Percentiles rank a stretch among this genome's conserved stretches.
phyloP scores from a whole-genome alignment of 1,140 invertebrate species.

The Drosophila pectinifera region DNA sequence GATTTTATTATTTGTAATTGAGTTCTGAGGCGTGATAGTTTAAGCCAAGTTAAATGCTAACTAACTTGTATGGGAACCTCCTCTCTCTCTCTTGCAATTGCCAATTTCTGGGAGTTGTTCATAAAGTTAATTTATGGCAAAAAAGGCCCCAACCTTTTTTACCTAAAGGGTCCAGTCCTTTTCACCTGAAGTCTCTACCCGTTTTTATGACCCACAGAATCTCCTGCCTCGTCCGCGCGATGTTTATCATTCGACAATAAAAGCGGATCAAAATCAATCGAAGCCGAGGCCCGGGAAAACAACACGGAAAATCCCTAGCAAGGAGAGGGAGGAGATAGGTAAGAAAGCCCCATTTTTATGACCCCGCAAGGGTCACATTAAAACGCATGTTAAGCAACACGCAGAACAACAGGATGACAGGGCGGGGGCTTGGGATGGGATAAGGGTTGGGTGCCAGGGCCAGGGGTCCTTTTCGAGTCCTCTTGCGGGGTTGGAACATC shows the following conservation, averaged over 20 bases:
- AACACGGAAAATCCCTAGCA: not conserved
- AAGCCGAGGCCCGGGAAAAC: conserved; percentile 25
- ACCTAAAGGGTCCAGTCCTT: too few species aligned
- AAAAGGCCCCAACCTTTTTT: not conserved
- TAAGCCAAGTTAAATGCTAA: conserved; percentile 1
- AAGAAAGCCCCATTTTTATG: conserved; percentile 66
- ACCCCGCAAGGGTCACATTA: conserved; percentile 83
- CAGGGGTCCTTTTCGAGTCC: not conserved
- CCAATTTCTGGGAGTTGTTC: not conserved
- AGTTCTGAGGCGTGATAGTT: not conserved
- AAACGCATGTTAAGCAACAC: conserved; percentile 76
- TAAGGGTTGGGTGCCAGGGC: not conserved
- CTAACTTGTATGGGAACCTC: not conserved
- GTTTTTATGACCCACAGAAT: conserved; percentile 52
- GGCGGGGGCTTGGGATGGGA: conserved; percentile 14
- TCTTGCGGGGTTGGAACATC: conserved; percentile 27
- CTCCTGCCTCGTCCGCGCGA: not conserved
- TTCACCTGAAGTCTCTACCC: not conserved
- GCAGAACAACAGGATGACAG: conserved; percentile 35
- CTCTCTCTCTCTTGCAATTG: not conserved
- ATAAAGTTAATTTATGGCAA: conserved; percentile 26
- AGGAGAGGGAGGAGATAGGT: conserved; percentile 11
- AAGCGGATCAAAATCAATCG: conserved; percentile 71
- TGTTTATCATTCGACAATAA: conserved; percentile 65
- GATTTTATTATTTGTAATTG: too few species aligned